Evolutionary conservation across 92 coral and sea anemone genomes (phyloP).

Genomic region (Virgularia gustaviana): DNA sequence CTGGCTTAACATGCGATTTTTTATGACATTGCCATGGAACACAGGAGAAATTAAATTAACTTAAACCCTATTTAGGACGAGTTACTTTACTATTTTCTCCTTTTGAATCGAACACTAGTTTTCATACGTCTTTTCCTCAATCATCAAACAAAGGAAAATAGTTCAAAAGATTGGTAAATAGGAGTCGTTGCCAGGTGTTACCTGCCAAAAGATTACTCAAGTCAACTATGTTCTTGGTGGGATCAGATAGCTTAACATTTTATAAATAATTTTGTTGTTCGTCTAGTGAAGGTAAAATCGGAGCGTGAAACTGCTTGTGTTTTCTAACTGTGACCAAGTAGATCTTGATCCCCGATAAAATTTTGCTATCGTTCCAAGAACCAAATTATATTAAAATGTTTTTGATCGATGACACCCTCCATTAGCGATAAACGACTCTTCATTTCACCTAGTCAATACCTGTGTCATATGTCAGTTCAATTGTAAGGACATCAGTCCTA

Average conservation of each 20-base stretch:
- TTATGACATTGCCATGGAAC: too few relatives aligned
- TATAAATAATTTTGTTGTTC: too few relatives aligned
- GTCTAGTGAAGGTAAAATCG: too few relatives aligned
- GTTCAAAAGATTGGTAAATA: slow-evolving; percentile 5
- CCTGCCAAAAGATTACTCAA: slow-evolving; percentile 11
- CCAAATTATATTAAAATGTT: not conserved
- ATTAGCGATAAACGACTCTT: slow-evolving; percentile 19
- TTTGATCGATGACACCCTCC: slow-evolving; percentile 11
- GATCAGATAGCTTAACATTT: not conserved
- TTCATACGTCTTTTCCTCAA: slow-evolving; percentile 9
- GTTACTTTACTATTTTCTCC: too few relatives aligned
- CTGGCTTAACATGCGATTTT: not conserved
- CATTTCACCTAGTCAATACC: not conserved
- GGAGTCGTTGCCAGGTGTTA: slow-evolving; percentile 11
- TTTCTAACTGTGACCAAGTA: not conserved
- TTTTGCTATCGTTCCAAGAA: not conserved
- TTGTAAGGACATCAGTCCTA: not conserved
- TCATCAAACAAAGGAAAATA: slow-evolving; percentile 11
- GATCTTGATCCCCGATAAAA: not conserved
- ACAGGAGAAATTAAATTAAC: too few relatives aligned
- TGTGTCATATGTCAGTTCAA: not conserved
- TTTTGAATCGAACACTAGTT: too few relatives aligned
- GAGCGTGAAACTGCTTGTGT: too few relatives aligned
- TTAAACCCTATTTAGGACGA: too few relatives aligned
- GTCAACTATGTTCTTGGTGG: not conserved